Evolutionary conservation across 2,113 vertebrate species (phyloP).

Genomic region (Ibidorhyncha struthersii): DNA sequence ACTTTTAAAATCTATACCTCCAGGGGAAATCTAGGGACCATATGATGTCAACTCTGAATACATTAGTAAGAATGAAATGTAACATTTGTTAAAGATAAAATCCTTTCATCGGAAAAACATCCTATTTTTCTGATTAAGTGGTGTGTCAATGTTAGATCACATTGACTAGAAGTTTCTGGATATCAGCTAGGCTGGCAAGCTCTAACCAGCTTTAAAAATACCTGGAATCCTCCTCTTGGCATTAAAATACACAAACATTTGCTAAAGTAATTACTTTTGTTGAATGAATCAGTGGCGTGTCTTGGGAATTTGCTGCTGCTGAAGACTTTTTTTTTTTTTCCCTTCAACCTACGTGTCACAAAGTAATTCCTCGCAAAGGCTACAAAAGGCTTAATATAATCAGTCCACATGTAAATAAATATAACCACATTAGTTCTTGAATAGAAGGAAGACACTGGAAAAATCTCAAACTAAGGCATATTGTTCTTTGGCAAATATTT

Average conservation of each 20-base stretch:
- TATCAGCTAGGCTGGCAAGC: background rate
- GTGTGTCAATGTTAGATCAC: background rate
- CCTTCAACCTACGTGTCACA: background rate
- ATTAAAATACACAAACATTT: constrained; percentile 52
- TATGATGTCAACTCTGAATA: constrained; percentile 9
- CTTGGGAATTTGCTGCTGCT: constrained; percentile 48
- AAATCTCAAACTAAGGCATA: background rate
- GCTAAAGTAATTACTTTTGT: constrained; percentile 58
- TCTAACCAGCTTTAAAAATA: constrained; percentile 25
- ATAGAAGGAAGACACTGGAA: background rate
- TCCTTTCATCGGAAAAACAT: background rate
- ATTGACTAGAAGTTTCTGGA: background rate
- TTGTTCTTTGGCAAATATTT: constrained; percentile 18
- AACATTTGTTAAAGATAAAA: background rate
- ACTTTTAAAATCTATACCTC: background rate
- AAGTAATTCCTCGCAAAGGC: background rate
- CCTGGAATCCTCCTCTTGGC: constrained; percentile 15
- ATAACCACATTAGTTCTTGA: background rate
- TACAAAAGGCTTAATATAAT: background rate
- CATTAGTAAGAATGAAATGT: background rate
- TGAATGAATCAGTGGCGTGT: background rate
- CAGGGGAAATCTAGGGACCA: background rate
- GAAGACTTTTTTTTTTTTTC: background rate
- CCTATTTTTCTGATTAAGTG: background rate
- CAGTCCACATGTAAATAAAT: background rate